Base-by-base conservation (phyloP, 1,140 invertebrate species). In the Bombus ignitus region DNA sequence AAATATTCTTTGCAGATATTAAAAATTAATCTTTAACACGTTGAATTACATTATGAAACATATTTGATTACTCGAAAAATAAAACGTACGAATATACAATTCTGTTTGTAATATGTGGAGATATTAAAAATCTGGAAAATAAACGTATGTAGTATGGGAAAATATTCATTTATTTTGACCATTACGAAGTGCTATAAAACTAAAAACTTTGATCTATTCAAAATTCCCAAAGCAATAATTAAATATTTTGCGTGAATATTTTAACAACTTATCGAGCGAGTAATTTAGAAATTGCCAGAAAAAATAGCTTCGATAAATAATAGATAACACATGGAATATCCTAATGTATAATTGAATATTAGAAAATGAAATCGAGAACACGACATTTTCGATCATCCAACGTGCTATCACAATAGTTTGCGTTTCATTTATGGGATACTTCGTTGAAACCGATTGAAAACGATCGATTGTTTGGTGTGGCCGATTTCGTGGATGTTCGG, bases 401-500 rank as follows among this genome's bases (percentile, higher is more conserved):
- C n/a, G n/a, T 35, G n/a, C 47, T 12, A 47, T 74, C 39, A 53
- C n/a, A 25, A 32, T 66, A 35, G 8, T 35, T 35, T 12, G 15
- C 32, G 15, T 68, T 22, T 68, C 8, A 53, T 6, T 53, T 53
- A 53, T 18, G 47, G 18, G 47, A 53, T 53, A 53, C 47, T 53
- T 53, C n/a, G 62, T 65, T 22, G 66, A 37, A 35, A 68, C 18
- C 68, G 10, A 28, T 71, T 13, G 22, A 53, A 35, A 42, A 15
- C n/a, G 68, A 47, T 77, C 66, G 88, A 59, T 86, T 66, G 83
- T 81, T 72, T 28, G 37, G 57, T 32, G 32, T 68, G 35, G 78
- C 81, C 87, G 87, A 91, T 91, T 91, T 91, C 90, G 87, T 66
- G 85, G 79, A 91, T 77, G 82, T 79, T 76, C 87, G 68, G 35